Percentiles rank a stretch among this genome's conserved stretches.
These are phyloP conservation scores for Oreochromis aureus DNA, from an alignment of 2,113 vertebrate species.

Conservation along the genomic window DNA sequence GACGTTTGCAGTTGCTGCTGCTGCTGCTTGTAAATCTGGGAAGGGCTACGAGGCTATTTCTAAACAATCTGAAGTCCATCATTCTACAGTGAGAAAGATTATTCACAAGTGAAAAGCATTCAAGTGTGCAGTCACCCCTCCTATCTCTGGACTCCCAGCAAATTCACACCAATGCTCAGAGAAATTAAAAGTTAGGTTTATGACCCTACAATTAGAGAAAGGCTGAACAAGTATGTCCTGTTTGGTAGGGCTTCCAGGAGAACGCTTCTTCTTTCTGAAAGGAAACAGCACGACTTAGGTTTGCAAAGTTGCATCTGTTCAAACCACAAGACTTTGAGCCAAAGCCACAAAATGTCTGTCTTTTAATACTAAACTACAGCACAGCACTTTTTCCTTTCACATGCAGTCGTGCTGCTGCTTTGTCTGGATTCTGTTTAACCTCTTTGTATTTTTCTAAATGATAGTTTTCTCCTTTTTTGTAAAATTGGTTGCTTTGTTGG, in stretches of 20 bases:
- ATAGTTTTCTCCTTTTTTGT: too few relatives aligned
- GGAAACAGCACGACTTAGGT: too few relatives aligned
- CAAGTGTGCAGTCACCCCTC: not conserved
- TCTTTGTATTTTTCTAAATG: fast-evolving
- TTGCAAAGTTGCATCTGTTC: not conserved
- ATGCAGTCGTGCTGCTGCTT: not conserved
- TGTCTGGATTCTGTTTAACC: not conserved
- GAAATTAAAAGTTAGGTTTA: not conserved
- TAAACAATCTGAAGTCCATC: not conserved
- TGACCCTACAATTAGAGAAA: not conserved
- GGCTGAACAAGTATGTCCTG: not conserved
- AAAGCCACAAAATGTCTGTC: not conserved
- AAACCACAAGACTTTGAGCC: not conserved
- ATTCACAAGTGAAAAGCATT: not conserved
- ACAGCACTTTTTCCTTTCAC: not conserved
- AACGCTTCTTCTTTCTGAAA: not conserved
- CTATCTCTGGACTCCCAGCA: not conserved
- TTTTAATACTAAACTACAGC: not conserved
- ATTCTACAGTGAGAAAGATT: not conserved
- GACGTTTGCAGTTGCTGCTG: too few relatives aligned
- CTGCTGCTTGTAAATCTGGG: not conserved
- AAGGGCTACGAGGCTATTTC: not conserved
- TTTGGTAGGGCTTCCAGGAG: not conserved
- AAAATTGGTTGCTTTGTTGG: fast-evolving
- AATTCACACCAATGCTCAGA: not conserved